A percentile compares a stretch with the other conserved stretches of the same genome.
phyloP scores from a whole-genome alignment of 2,888 invertebrate species.

The Hirtodrosophila cameraria region DNA sequence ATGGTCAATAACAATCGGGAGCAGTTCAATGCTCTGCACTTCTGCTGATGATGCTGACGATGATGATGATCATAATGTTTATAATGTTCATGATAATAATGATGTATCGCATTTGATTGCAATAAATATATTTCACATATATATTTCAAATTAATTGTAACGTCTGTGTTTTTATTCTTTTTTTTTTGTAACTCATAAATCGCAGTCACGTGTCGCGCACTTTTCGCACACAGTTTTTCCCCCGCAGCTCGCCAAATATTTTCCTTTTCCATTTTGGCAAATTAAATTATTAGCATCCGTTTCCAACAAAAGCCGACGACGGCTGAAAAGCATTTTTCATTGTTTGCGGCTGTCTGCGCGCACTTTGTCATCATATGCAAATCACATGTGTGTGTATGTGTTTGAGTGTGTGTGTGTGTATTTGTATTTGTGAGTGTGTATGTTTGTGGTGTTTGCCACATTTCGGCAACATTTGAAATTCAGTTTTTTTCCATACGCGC shows the following conservation, averaged over 20 bases:
- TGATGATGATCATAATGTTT: constrained; percentile 4
- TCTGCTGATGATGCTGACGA: constrained; percentile 64
- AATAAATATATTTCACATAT: constrained; percentile 53
- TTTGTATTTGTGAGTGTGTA: constrained; percentile 6
- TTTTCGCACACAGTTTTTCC: constrained; percentile 9
- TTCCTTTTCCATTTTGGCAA: constrained; percentile 37
- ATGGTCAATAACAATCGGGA: constrained; percentile 82
- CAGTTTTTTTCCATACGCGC: constrained; percentile 63
- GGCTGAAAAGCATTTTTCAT: constrained; percentile 71
- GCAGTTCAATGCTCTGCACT: constrained; percentile 82
- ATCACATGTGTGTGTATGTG: constrained; percentile 29
- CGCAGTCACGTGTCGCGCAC: constrained; percentile 64
- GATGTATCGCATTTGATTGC: constrained; percentile 37
- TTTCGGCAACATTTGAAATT: constrained; percentile 67
- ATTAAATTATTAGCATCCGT: constrained; percentile 66
- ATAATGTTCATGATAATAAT: constrained; percentile 5
- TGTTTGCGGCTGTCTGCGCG: constrained; percentile 76
- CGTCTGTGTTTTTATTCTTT: too few relatives aligned
- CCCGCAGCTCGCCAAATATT: constrained; percentile 14
- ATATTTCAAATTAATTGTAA: constrained; percentile 60
- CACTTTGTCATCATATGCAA: constrained; percentile 73
- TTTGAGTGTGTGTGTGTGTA: constrained; percentile 11
- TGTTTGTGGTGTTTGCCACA: constrained; percentile 44
- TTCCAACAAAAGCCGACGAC: constrained; percentile 47
- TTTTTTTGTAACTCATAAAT: constrained; percentile 58